Percentiles rank a stretch among this genome's conserved stretches.
Conservation (phyloP, 2,113 vertebrate species). For the Cheirogaleus medius region DNA sequence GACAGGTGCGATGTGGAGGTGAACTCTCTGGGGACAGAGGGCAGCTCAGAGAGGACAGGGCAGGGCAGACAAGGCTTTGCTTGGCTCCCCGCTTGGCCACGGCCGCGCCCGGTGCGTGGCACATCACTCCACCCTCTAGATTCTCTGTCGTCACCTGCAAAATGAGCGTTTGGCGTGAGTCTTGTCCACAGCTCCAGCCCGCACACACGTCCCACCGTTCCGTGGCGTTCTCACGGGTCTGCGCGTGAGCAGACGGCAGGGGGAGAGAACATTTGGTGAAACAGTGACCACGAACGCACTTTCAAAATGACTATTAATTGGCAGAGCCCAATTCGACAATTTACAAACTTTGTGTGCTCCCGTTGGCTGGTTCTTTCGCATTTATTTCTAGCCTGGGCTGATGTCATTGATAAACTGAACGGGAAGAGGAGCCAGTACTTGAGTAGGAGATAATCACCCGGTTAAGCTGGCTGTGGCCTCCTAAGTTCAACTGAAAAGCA, state of each 20-base stretch:
- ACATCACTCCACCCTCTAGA: not conserved
- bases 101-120: no score
- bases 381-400: not conserved
- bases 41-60: not conserved
- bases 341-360: not conserved
- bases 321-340: not conserved
- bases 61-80: not conserved
- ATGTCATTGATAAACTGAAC: not conserved
- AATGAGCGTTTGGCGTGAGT: not conserved
- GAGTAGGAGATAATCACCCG: not conserved
- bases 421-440: not conserved
- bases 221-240: not conserved
- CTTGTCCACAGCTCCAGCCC: not conserved
- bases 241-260: not conserved
- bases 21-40: no score
- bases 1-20: not conserved
- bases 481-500: not conserved
- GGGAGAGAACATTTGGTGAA: not conserved
- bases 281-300: not conserved
- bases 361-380: not conserved
- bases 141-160: not conserved
- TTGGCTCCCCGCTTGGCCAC: not conserved
- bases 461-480: not conserved
- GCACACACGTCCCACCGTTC: not conserved
- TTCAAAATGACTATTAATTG: not conserved